Evolutionary conservation across 2,888 invertebrate species (phyloP).

Genomic region (Arctia plantaginis): DNA sequence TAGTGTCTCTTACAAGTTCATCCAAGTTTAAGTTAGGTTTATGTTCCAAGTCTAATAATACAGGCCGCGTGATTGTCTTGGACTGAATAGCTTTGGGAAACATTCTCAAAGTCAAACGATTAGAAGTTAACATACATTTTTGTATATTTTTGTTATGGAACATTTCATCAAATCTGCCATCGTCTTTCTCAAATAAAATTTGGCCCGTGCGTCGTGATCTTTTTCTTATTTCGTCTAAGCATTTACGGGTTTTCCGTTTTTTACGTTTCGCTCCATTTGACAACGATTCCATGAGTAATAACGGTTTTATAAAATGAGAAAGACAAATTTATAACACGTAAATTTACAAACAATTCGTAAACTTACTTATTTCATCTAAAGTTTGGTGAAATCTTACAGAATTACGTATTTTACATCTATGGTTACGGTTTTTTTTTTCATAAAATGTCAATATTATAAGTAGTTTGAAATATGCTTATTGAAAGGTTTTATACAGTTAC

Average conservation of each 20-base stretch:
- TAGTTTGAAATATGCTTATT: background rate
- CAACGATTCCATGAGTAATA: slow-evolving; percentile 55
- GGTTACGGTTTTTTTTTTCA: slow-evolving; percentile 5
- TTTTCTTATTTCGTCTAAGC: slow-evolving; percentile 74
- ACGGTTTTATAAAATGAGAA: background rate
- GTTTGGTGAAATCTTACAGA: background rate
- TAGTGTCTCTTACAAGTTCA: slow-evolving; percentile 39
- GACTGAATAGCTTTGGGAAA: slow-evolving; percentile 74
- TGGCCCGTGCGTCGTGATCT: slow-evolving; percentile 54
- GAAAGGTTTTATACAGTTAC: background rate
- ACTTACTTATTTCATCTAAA: background rate
- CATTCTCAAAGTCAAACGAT: slow-evolving; percentile 71
- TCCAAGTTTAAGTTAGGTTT: slow-evolving; percentile 39
- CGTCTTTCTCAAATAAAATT: slow-evolving; percentile 30
- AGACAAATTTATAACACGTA: background rate
- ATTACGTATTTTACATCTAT: background rate
- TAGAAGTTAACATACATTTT: slow-evolving; percentile 61
- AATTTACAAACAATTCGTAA: background rate
- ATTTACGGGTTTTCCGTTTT: slow-evolving; percentile 74
- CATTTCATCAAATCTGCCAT: slow-evolving; percentile 28
- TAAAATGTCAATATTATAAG: background rate
- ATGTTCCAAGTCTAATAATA: slow-evolving; percentile 56
- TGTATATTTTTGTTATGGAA: slow-evolving; percentile 36
- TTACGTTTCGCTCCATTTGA: slow-evolving; percentile 62
- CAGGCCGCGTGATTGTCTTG: slow-evolving; percentile 72